phyloP scores from a whole-genome alignment of 2,888 invertebrate genomes.

The Abrostola tripartita region DNA sequence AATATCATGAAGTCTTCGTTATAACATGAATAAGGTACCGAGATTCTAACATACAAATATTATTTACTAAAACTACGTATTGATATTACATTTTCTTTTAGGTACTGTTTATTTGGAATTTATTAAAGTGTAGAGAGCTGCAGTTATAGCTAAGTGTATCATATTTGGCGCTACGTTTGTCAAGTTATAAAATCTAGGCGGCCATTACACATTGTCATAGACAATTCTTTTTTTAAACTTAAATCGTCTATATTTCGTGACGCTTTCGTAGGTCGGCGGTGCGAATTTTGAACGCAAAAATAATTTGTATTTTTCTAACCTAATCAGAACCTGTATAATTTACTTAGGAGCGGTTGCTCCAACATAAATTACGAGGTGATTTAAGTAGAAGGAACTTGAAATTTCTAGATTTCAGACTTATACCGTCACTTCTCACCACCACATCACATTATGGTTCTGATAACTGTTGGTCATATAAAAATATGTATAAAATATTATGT shows the following conservation, averaged over 20 bases:
- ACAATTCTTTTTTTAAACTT: constrained; percentile 49
- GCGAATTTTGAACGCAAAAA: constrained; percentile 74
- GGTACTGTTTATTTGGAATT: constrained; percentile 70
- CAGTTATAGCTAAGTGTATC: constrained; percentile 45
- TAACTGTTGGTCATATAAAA: constrained; percentile 78
- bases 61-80: constrained; percentile 65
- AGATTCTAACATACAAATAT: constrained; percentile 81
- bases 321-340: constrained; percentile 89
- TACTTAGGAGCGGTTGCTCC: constrained; percentile 80
- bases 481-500: constrained; percentile 56
- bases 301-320: constrained; percentile 77
- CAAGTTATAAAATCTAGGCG: constrained; percentile 47
- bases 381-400: constrained; percentile 85
- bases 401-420: constrained; percentile 75
- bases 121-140: constrained; percentile 72
- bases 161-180: constrained; percentile 54
- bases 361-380: constrained; percentile 89
- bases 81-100: constrained; percentile 72
- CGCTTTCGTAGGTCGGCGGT: constrained; percentile 77
- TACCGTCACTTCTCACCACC: constrained; percentile 84
- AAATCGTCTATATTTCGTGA: constrained; percentile 72
- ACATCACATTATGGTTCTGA: constrained; percentile 80
- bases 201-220: constrained; percentile 50
- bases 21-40: constrained; percentile 76
- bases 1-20: constrained; percentile 46